Evolutionary conservation across 2,113 vertebrate species (phyloP), one percentile per base, ranked within the genome.

Genomic region (Taxidea taxus): DNA sequence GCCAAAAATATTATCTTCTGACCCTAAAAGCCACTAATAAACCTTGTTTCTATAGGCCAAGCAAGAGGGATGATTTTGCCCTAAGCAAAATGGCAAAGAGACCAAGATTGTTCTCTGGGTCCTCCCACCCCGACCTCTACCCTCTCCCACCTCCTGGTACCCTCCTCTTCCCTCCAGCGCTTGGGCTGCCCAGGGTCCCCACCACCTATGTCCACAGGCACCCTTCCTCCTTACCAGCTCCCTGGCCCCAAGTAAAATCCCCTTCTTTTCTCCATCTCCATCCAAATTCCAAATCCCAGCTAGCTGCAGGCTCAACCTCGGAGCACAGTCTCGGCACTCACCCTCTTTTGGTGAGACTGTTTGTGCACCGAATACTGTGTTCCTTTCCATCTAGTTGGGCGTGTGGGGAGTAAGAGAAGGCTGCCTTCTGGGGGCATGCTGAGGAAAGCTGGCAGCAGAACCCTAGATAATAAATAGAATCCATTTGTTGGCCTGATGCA

Each of bases 1-100:
- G 97, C 98, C 94, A 98, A 98, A 96, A 97, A 95, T 97, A 97
- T 81, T 98, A 92, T 97, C 97, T 97, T 98, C 96, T 97, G 95
- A 98, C 97, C 97, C 95, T 47, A 97, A 97, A 97, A 97, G 90
- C 87, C 44, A 92, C 94, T 97, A 94, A 96, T 68, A 97, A 97
- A 88, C 90, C 83, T 92, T 90, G 29, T 92, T 93, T 97, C 97
- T 96, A 96, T 66, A 93, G 92, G 62, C 91, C 72, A 70, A 88
- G 16, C 39, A 91, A 90, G 60, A 86, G 31, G 27, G 80, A 91
- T 21, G 23, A 89, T 82, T 92, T 88, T 77, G 75, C 90, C 81
- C 70, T 72, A 88, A 86, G 90, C 80, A 90, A 81, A 86, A 70
- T 0, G 2, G 62, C 88, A 92, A 47, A 83, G 49, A 91, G 39